Conservation (phyloP, 2,888 invertebrate genomes). For the Polietes domitor region DNA sequence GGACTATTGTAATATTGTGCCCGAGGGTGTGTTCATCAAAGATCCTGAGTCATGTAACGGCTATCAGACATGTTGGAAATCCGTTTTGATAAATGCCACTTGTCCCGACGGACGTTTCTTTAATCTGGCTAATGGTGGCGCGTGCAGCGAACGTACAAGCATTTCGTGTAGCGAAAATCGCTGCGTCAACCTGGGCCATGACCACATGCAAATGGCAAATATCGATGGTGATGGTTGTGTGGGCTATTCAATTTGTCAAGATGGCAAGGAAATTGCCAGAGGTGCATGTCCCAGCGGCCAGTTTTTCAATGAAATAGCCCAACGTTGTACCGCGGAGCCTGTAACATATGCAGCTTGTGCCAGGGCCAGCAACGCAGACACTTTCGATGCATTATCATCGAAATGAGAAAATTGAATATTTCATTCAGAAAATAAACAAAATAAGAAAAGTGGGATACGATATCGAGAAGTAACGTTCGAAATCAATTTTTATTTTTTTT, state of each 20-base stretch:
- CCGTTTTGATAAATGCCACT: constrained; percentile 68
- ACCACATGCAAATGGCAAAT: constrained; percentile 75
- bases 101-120: constrained; percentile 74
- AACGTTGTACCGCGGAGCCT: constrained; percentile 71
- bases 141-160: constrained; percentile 72
- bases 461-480: no score
- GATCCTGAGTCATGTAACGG: constrained; percentile 70
- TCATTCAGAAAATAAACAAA: no score
- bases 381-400: no score
- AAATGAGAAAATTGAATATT: no score
- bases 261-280: constrained; percentile 72
- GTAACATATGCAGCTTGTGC: constrained; percentile 74
- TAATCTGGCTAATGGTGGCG: constrained; percentile 70
- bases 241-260: constrained; percentile 75
- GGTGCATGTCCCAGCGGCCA: constrained; percentile 72
- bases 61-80: constrained; percentile 74
- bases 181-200: constrained; percentile 72
- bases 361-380: no score
- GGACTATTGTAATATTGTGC: constrained; percentile 74
- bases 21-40: constrained; percentile 75
- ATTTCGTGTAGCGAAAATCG: constrained; percentile 73
- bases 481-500: no score
- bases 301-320: constrained; percentile 75
- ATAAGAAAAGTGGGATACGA: no score
- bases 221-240: constrained; percentile 73